Evolutionary conservation across 2,113 vertebrate genomes (phyloP).

Genomic region (Megaleporinus macrocephalus): DNA sequence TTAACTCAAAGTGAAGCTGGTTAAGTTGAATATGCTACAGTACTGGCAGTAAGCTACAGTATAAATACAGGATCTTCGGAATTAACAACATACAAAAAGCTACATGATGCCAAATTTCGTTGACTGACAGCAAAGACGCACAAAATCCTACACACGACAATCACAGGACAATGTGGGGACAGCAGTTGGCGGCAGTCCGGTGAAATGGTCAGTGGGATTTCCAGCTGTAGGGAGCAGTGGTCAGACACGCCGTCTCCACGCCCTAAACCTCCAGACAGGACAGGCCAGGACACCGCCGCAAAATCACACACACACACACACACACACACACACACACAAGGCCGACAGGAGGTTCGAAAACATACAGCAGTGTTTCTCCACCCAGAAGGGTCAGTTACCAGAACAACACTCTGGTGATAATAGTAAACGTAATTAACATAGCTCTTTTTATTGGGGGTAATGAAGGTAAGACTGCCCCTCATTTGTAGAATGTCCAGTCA

Average conservation of each 20-base stretch:
- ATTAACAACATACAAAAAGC: neutral
- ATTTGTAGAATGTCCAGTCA: too few relatives aligned
- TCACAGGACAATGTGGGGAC: conserved; percentile 7
- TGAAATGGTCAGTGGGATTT: conserved; percentile 59
- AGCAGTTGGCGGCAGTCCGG: conserved; percentile 23
- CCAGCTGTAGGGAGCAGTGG: conserved; percentile 63
- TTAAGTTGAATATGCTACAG: too few relatives aligned
- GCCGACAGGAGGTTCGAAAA: neutral
- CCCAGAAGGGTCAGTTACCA: neutral
- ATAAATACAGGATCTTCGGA: too few relatives aligned
- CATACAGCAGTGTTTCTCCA: neutral
- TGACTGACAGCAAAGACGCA: neutral
- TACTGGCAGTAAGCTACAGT: too few relatives aligned
- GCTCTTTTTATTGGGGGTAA: too few relatives aligned
- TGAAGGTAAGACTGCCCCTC: too few relatives aligned
- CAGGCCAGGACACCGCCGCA: conserved; percentile 26
- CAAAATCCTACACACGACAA: conserved; percentile 10
- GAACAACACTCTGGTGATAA: too few relatives aligned
- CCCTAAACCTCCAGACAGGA: conserved; percentile 30
- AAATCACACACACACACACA: conserved; percentile 19
- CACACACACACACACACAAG: neutral
- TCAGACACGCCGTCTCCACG: conserved; percentile 37
- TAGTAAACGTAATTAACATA: neutral
- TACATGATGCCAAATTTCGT: too few relatives aligned
- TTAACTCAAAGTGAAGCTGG: too few relatives aligned